Evolutionary conservation across 2,888 invertebrate genomes (phyloP).

Genomic region (Drosophila mercatorum): DNA sequence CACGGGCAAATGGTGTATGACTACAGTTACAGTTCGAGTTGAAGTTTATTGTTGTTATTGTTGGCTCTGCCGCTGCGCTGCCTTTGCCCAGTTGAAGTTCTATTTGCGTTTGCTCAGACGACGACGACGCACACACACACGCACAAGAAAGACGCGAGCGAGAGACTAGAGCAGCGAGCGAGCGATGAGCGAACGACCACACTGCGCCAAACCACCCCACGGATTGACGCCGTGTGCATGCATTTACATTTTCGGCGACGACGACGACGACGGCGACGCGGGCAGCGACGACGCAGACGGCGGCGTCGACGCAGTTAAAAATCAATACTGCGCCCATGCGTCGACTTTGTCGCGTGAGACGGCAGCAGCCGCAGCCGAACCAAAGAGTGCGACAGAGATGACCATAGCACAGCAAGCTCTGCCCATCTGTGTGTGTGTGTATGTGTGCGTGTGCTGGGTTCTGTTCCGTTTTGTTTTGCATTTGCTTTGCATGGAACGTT

Average conservation of each 20-base stretch:
- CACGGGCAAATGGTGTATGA: slow-evolving; percentile 23
- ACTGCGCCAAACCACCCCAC: slow-evolving; percentile 81
- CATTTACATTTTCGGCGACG: slow-evolving; percentile 50
- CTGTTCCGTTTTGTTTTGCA: neutral
- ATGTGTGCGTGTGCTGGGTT: slow-evolving; percentile 3
- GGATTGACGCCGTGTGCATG: slow-evolving; percentile 74
- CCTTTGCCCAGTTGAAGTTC: slow-evolving; percentile 60
- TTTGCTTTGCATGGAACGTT: neutral
- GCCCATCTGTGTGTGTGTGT: slow-evolving; percentile 7
- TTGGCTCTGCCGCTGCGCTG: slow-evolving; percentile 33
- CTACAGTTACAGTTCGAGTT: slow-evolving; percentile 21
- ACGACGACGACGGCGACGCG: slow-evolving; percentile 40
- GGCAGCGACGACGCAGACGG: slow-evolving; percentile 50
- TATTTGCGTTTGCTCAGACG: slow-evolving; percentile 75
- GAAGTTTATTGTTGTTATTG: slow-evolving; percentile 47
- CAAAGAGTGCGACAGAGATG: slow-evolving; percentile 46
- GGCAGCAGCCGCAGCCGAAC: slow-evolving; percentile 7
- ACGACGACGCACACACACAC: slow-evolving; percentile 23
- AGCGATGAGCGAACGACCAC: slow-evolving; percentile 44
- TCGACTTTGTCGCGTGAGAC: slow-evolving; percentile 58
- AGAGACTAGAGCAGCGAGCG: slow-evolving; percentile 19
- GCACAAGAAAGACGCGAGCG: slow-evolving; percentile 16
- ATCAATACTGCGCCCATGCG: slow-evolving; percentile 82
- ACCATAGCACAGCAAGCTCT: slow-evolving; percentile 25
- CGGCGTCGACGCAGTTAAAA: slow-evolving; percentile 79